Percentiles rank a stretch among this genome's conserved stretches.
These are phyloP conservation scores for Perdita meconis DNA, from an alignment of 2,888 invertebrate species.

Conservation along the genomic window DNA sequence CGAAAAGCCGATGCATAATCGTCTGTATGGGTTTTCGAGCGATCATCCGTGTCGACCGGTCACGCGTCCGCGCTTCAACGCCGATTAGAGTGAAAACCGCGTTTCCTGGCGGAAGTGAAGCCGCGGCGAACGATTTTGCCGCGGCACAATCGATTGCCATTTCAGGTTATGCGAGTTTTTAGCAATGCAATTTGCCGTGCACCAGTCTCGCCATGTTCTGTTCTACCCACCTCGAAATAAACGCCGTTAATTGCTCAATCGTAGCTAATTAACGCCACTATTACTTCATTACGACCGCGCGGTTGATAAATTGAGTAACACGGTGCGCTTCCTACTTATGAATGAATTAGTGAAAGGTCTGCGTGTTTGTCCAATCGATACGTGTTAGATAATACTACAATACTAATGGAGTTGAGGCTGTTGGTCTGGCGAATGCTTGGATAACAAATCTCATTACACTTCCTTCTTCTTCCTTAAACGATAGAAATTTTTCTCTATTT, in stretches of 20 bases:
- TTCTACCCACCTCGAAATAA: background rate
- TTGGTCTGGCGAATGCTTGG: too few species aligned
- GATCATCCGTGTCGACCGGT: constrained; percentile 13
- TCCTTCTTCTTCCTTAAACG: too few species aligned
- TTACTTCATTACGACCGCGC: background rate
- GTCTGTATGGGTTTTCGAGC: constrained; percentile 4
- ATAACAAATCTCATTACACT: too few species aligned
- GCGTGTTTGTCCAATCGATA: too few species aligned
- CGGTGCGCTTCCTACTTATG: too few species aligned
- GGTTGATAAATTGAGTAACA: background rate
- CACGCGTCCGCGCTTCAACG: constrained; percentile 22
- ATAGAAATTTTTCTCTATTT: too few species aligned
- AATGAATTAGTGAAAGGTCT: too few species aligned
- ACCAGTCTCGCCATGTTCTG: background rate
- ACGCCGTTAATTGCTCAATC: background rate
- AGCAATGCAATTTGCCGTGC: background rate
- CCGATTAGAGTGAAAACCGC: constrained; percentile 66
- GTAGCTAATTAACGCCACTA: background rate
- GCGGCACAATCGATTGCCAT: constrained; percentile 5
- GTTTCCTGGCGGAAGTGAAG: constrained; percentile 70
- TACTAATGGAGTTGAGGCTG: too few species aligned
- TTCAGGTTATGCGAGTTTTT: constrained; percentile 6
- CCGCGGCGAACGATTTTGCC: background rate
- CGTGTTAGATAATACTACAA: too few species aligned
- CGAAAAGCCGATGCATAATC: background rate